phyloP scores from a whole-genome alignment of 2,113 vertebrate genomes.

The Leptobrachium leishanense region DNA sequence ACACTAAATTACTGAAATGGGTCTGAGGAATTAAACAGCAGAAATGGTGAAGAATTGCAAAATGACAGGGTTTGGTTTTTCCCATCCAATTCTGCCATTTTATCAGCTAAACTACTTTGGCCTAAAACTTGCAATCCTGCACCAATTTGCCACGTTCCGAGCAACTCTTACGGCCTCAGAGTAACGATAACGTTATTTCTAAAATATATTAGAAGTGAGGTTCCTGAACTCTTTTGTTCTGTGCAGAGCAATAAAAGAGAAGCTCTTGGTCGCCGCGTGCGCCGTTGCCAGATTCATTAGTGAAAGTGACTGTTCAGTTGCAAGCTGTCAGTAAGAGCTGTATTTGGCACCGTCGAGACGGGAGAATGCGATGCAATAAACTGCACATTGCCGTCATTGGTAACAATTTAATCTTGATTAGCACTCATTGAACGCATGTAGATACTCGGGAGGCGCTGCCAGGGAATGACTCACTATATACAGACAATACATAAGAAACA shows the following conservation, averaged over 20 bases:
- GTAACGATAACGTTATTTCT: no score
- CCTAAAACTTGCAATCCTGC: no score
- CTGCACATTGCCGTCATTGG: constrained; percentile 8
- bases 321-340: constrained; percentile 15
- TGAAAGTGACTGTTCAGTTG: neutral
- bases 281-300: neutral
- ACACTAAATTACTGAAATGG: no score
- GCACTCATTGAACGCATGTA: neutral
- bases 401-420: constrained; percentile 2
- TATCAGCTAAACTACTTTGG: no score
- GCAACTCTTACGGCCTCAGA: no score
- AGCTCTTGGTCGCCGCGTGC: neutral
- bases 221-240: neutral
- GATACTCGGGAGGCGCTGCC: neutral
- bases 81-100: no score
- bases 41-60: no score
- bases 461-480: neutral
- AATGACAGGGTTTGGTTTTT: no score
- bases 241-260: constrained; percentile 1
- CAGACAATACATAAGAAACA: neutral
- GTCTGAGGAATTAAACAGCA: no score
- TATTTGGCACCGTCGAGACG: constrained; percentile 1
- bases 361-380: neutral
- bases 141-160: no score
- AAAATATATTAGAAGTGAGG: no score